Evolutionary conservation across 2,797 vertebrate species (phyloP).

Genomic region (Buceros bicornis): DNA sequence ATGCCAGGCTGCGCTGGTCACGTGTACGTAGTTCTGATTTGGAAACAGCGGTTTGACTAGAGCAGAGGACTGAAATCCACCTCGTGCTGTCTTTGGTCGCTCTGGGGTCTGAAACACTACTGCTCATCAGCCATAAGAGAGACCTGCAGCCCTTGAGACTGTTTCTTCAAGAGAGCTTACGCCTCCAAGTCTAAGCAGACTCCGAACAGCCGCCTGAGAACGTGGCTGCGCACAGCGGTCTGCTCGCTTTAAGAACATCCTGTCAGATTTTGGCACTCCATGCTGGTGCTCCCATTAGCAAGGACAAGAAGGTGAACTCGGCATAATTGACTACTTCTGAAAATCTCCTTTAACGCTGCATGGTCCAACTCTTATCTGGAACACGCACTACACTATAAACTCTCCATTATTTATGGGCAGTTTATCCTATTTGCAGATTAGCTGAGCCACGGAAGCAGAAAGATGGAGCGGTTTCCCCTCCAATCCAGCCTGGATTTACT

Average conservation of each 20-base stretch:
- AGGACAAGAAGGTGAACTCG: neutral
- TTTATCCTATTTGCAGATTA: conserved; percentile 53
- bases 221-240: neutral
- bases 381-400: neutral
- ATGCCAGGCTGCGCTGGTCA: neutral
- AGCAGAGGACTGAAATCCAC: neutral
- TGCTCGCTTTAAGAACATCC: neutral
- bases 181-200: neutral
- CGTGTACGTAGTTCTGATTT: neutral
- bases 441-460: neutral
- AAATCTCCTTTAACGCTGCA: neutral
- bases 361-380: conserved; percentile 4
- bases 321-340: neutral
- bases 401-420: conserved; percentile 26
- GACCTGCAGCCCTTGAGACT: neutral
- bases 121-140: neutral
- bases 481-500: conserved; percentile 42
- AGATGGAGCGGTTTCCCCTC: neutral
- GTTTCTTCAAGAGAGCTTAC: neutral
- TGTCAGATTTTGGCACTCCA: neutral
- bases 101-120: neutral
- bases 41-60: neutral
- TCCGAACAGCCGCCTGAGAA: neutral
- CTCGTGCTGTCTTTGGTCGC: neutral
- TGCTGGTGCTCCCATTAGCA: neutral